Conservation (phyloP, 64 coral and sea anemone species). For the Pocillopora damicornis region DNA sequence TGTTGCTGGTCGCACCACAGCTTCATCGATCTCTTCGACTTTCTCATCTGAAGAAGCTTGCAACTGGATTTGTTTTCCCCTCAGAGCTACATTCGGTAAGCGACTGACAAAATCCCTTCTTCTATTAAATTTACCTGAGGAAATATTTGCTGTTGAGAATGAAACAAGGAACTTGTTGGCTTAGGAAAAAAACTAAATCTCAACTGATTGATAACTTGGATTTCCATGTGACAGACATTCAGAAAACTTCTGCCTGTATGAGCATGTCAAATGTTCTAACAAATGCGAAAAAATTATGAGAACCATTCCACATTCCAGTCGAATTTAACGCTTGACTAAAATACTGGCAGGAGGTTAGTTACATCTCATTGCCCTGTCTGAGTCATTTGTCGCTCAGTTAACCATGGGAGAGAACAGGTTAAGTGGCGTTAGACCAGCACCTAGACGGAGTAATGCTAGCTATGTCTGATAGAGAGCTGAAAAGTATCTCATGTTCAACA, state of each 20-base stretch:
- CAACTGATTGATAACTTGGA: background rate
- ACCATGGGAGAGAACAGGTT: too few species aligned
- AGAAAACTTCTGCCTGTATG: background rate
- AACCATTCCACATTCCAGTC: background rate
- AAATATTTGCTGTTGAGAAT: background rate
- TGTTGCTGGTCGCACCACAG: background rate
- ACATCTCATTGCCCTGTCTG: background rate
- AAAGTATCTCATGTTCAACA: too few species aligned
- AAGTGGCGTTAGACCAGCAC: too few species aligned
- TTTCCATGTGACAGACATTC: background rate
- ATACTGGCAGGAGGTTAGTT: background rate
- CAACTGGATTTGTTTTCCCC: background rate
- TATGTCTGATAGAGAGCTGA: too few species aligned
- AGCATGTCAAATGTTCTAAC: background rate
- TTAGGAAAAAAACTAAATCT: background rate
- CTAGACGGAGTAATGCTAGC: too few species aligned
- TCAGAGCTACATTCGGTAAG: background rate
- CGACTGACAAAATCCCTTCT: background rate
- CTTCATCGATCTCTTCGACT: constrained; percentile 11
- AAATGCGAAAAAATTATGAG: too few species aligned
- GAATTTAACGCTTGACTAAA: background rate
- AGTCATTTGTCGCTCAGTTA: too few species aligned
- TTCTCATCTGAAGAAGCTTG: background rate
- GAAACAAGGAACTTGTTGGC: background rate
- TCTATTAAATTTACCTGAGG: background rate